These are phyloP conservation scores for Sebastes umbrosus DNA, from an alignment of 2,797 vertebrate genomes.

Conservation along the genomic window DNA sequence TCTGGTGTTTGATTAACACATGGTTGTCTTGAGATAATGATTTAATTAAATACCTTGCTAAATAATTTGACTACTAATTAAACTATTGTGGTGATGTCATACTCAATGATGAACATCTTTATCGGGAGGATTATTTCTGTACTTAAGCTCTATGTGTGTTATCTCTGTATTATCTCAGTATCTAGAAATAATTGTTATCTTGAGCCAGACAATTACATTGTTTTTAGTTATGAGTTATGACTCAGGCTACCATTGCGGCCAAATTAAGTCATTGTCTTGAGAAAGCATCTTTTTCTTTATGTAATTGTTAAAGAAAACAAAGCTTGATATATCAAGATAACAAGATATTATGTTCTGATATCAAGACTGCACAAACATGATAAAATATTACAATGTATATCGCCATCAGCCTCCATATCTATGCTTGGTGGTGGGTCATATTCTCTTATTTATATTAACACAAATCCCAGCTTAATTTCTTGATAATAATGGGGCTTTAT, in stretches of 20 bases:
- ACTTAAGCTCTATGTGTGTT: not conserved
- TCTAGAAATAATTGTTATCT: not conserved
- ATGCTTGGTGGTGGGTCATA: not conserved
- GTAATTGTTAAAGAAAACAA: not conserved
- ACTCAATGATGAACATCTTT: not conserved
- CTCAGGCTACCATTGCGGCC: not conserved
- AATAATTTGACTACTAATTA: not conserved
- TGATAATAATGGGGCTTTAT: not conserved
- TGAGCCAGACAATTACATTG: not conserved
- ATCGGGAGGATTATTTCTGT: not conserved
- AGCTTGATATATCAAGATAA: not conserved
- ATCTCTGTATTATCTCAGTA: not conserved
- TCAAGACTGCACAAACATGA: not conserved
- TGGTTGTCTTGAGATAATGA: not conserved
- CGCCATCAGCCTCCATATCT: not conserved
- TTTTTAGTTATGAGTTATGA: not conserved
- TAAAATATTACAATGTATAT: not conserved
- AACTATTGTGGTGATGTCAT: slow-evolving; percentile 3
- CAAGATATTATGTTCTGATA: not conserved
- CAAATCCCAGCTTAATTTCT: not conserved
- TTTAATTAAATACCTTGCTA: not conserved
- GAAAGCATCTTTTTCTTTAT: not conserved
- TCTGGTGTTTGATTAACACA: not conserved
- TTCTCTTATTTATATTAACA: not conserved
- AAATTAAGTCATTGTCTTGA: not conserved